Conservation (phyloP, 2,113 vertebrate species). For the Zapornia atra region DNA sequence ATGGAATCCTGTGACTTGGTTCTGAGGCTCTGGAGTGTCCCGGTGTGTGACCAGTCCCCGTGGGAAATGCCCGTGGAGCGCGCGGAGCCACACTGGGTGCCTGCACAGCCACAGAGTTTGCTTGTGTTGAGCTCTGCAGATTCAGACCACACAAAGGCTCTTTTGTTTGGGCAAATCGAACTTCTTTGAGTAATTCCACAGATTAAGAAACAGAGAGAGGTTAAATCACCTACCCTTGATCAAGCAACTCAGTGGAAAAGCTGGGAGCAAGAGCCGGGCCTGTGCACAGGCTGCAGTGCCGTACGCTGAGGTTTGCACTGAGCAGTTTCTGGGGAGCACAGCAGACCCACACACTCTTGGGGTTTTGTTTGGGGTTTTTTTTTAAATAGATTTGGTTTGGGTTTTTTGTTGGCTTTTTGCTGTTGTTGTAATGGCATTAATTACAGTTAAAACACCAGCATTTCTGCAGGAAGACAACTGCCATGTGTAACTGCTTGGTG, state of each 20-base stretch:
- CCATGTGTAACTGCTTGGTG: not conserved
- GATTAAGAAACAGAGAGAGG: not conserved
- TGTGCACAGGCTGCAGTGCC: not conserved
- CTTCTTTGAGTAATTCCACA: slow-evolving; percentile 25
- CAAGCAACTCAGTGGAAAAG: not conserved
- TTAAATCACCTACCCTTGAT: not conserved
- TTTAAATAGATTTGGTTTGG: too few species aligned
- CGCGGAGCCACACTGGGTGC: not conserved
- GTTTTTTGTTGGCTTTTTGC: not conserved
- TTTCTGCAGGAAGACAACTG: not conserved
- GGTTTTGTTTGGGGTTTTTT: too few species aligned
- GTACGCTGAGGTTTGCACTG: not conserved
- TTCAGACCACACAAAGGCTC: not conserved
- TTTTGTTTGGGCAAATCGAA: slow-evolving; percentile 4
- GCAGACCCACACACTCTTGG: not conserved
- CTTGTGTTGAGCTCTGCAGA: not conserved
- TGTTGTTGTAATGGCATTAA: not conserved
- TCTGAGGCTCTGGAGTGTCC: not conserved
- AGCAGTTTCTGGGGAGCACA: not conserved
- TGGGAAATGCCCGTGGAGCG: not conserved
- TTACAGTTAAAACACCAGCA: not conserved
- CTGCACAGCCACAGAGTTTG: not conserved
- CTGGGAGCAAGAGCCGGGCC: not conserved
- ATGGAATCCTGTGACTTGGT: not conserved
- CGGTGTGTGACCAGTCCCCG: accelerated